Base-by-base conservation (phyloP, 2,113 vertebrate genomes). In the Oryzias curvinotus region DNA sequence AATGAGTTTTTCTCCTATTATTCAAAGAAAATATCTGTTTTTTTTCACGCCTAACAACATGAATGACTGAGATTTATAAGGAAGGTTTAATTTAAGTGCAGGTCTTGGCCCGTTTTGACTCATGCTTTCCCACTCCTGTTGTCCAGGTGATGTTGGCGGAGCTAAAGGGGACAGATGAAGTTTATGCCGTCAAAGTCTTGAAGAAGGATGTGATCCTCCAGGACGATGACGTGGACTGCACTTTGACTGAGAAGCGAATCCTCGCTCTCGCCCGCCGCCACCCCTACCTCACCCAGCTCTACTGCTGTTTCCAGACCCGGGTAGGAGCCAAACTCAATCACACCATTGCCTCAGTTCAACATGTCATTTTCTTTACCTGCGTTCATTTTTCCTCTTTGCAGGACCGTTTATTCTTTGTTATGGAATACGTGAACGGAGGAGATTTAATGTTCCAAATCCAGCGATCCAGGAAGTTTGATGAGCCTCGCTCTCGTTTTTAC, bases 371-470 rank as follows among this genome's bases (percentile, higher is more conserved):
- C 19, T 16, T 26, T 66, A 3, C 17, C 19, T 50, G 7, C 19
- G 0, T n/a, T 15, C 21, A 8, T 60, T 21, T 26, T 55, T 18
- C 49, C 28, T 65, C 16, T 56, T 15, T 87, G 71, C 91, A 99
- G 97, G 97, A 99, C 86, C 97, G 97, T 68, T 93, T 99, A 84
- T 99, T 99, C 87, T 99, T 99, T 61, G 97, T 99, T 76, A 99
- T 99, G 97, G 97, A 99, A 57, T 99, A 99, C 78, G 97, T 99
- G 75, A 99, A 99, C 5, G 97, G 97, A 81, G 97, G 97, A 86
- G 97, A 99, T 89, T 92, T 99, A 78, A 99, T 99, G 97, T 99
- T 99, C 87, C 97, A 99, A 91, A 99, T 99, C 79, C 97, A 99
- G 81, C 93, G 96, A 74, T 99, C 96, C 28, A 92, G 97, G 82